Base-by-base conservation (phyloP, 2,888 invertebrate genomes). In the Podabrus alpinus region DNA sequence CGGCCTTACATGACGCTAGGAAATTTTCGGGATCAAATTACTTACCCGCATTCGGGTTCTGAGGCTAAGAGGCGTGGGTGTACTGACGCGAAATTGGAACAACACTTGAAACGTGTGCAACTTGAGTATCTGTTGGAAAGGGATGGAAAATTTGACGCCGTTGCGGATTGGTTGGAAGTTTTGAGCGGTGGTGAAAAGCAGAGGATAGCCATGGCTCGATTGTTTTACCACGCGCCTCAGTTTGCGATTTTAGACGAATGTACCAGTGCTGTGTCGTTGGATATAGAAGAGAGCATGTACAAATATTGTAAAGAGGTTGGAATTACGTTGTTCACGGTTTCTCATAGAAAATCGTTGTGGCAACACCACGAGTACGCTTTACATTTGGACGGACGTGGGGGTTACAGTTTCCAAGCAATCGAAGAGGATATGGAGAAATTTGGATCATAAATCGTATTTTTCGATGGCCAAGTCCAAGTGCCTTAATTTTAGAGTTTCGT, bases 161-260 rank as follows among this genome's bases (percentile, higher is more conserved):
- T 97, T 1, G 97, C 97, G 82, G 99, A 99, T 89, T 99, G 99
- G 99, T 95, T 98, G 92, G 99, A 99, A 86, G 97, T 99, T 0
- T 89, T 99, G 7, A 97, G 97, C 29, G 99, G 99, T 0, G 99
- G 99, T 15, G 99, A 99, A 89, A 99, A 99, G 85, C 99, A 99
- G 88, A 90, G 99, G 84, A 94, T 99, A 82, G 99, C 99, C 90
- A 99, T 99, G 98, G 97, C 98, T 13, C 91, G 98, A 13, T 89
- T 99, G 78, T 98, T 99, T 88, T 99, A 99, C 89, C 98, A 99
- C 88, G 93, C 93, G 85, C 99, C 99, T 0, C 98, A 98, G 88
- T 99, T 99, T 89, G 99, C 99, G 11, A 99, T 99, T 83, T 89
- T 99, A 81, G 99, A 99, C 85, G 99, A 99, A 87, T 99, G 99